Evolutionary conservation across 2,113 vertebrate species (phyloP), one percentile per base, ranked within the genome.

Genomic region (Lycaon pictus): DNA sequence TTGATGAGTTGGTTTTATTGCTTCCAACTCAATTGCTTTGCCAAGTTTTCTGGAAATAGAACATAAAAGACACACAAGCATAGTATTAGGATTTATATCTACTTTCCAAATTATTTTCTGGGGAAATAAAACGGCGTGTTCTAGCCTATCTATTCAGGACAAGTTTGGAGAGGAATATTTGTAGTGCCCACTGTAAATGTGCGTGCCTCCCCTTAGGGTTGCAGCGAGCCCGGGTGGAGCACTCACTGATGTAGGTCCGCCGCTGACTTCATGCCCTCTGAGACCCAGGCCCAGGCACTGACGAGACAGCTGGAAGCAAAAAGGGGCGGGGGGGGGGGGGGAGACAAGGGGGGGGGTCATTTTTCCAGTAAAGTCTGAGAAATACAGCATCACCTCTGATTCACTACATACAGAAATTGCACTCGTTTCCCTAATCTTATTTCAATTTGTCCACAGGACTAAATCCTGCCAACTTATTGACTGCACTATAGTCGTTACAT

Each of bases 171-270:
- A 43, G 67, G 88, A 97, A 77, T 90, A 25, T 95, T 91, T 84
- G 81, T 67, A 60, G 37, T 51, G 43, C 15, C 15, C 72, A 85
- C 65, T 91, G 91, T 94, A 96, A 97, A 89, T 48, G 76, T 91
- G 83, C 96, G 84, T 12, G 55, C 20, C 5, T 81, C 19, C 8
- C 79, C 84, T 35, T 88, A 69, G 88, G 87, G 60, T 53, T 35
- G 85, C 88, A 98, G 88, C 62, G 92, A 77, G 43, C 65, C 37
- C 6, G 71, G 72, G 23, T 27, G 23, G 72, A 37, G 6, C 71
- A 98, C 98, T 98, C 99, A 99, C 99, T 98, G 99, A 98, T 99
- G 99, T 69, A 99, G 99, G 77, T 99, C 99, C 17, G 99, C 99
- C 62, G 99, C 98, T 10, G 99, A 99, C 96, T 98, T 99, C 99